phyloP scores from a whole-genome alignment of 2,888 invertebrate species.

The Phengaris alcon region DNA sequence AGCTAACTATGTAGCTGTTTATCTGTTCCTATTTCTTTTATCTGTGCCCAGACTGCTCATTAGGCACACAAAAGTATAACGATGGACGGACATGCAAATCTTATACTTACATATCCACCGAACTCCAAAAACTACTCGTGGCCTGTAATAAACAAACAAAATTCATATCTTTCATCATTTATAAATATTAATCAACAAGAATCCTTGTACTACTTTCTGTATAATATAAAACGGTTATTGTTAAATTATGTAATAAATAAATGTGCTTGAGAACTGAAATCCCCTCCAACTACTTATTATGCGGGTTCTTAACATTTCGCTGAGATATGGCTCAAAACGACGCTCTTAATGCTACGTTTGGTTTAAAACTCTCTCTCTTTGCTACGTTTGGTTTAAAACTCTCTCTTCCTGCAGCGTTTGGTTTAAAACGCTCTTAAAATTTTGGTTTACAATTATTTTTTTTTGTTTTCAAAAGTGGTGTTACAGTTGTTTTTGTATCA shows the following conservation, averaged over 20 bases:
- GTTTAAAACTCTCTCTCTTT: background rate
- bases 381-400: background rate
- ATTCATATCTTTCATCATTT: background rate
- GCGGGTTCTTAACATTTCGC: background rate
- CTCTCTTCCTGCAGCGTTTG: background rate
- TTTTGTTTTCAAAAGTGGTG: too few relatives aligned
- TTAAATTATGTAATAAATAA: slow-evolving; percentile 10
- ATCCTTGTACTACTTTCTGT: background rate
- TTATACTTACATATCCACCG: too few relatives aligned
- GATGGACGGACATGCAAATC: too few relatives aligned
- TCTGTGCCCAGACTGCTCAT: too few relatives aligned
- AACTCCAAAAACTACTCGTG: background rate
- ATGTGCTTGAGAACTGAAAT: slow-evolving; percentile 3
- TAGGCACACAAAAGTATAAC: too few relatives aligned
- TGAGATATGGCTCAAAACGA: background rate
- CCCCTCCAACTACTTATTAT: slow-evolving; percentile 10
- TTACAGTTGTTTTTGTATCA: too few relatives aligned
- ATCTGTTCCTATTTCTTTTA: too few relatives aligned
- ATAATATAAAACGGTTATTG: background rate
- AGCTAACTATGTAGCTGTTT: too few relatives aligned
- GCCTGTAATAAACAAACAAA: background rate
- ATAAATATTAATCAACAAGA: background rate
- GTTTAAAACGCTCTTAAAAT: background rate
- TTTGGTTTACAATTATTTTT: too few relatives aligned
- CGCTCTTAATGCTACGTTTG: background rate